Evolutionary conservation across 2,113 vertebrate genomes (phyloP), one percentile per base, ranked within the genome.

Genomic region (Scophthalmus maximus): DNA sequence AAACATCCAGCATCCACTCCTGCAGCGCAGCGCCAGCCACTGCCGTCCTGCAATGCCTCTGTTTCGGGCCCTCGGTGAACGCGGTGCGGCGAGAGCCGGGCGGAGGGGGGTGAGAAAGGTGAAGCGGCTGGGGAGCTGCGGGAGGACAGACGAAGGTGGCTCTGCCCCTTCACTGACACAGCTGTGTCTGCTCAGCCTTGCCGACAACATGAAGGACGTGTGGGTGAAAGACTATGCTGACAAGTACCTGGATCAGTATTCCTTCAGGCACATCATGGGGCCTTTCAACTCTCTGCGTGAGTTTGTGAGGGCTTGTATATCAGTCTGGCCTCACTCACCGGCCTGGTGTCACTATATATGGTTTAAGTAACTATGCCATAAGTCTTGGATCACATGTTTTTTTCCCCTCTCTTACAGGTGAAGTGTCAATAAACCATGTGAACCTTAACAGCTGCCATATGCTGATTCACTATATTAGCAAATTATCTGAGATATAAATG

Each of bases 281-380:
- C 95, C 96, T 59, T 96, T 97, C 85, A 94, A 87, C 6, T 68
- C 91, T 8, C 91, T 97, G 63, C 90, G 95, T 96, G 88, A 94
- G 95, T 74, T 23, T 52, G 8, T 26, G 10, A 44, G 27, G 23
- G 8, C 2, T 68, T 29, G 4, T 20, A 20, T 12, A 8, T 20
- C 26, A 30, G 17, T 18, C 40, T n/a, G n/a, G n/a, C n/a, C 17
- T 18, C 40, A 6, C 15, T 18, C 40, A 15, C 14, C 40, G 17
- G 40, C 40, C 40, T 42, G 34, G 10, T 36, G 34, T 36, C 10
- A 36, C 34, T 36, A 12, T 36, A 12, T 36, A 12, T 36, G 1
- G 34, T 36, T 36, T 36, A 36, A 36, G 10, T 36, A 11, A 36
- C 32, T 34, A n/a, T n/a, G n/a, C n/a, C 30, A 32, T 32, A 4